Evolutionary conservation across 92 coral and sea anemone species (phyloP), one percentile per base, ranked within the genome.

Genomic region (Siderastrea radians): DNA sequence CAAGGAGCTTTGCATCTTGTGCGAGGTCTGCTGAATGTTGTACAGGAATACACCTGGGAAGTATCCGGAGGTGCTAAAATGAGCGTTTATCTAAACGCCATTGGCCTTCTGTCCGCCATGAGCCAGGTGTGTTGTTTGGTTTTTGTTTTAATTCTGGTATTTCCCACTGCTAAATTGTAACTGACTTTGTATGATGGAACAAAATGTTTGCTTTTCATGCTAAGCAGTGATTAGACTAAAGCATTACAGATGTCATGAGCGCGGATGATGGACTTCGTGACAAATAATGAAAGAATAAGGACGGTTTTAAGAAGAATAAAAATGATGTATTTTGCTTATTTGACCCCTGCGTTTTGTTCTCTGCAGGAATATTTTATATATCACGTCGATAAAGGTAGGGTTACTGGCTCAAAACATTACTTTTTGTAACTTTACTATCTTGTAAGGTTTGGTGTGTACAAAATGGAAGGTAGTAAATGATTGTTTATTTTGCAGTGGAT

Each of bases 11-110:
- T 98, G 92, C 92, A 98, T 78, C 85, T 98, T 38, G 93, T 93
- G 47, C 95, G 99, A 47, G 98, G 99, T 48, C 91, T 98, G 61
- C 86, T 98, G 58, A 94, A 98, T 87, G 96, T 98, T 52, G 92
- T 98, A 45, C 96, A 94, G 87, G 98, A 95, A 50, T 98, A 95
- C 90, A 83, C 91, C 8, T 98, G 99, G 99, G 99, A 98, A 47
- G 52, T 95, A 79, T 92, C 92, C 74, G 90, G 98, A 59, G 99
- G 96, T 58, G 96, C 95, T 5, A 98, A 98, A 76, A 98, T 98
- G 86, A 98, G 92, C 10, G 72, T 98, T 64, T 98, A 98, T 71
- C 90, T 98, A 12, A 98, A 98, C 66, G 96, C 98, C 52, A 89
- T 98, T 58, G 90, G 98, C 12, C 93, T 98, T 68, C 90, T 98